phyloP scores from a whole-genome alignment of 2,888 invertebrate species.

The Acanthosepion lycidas region DNA sequence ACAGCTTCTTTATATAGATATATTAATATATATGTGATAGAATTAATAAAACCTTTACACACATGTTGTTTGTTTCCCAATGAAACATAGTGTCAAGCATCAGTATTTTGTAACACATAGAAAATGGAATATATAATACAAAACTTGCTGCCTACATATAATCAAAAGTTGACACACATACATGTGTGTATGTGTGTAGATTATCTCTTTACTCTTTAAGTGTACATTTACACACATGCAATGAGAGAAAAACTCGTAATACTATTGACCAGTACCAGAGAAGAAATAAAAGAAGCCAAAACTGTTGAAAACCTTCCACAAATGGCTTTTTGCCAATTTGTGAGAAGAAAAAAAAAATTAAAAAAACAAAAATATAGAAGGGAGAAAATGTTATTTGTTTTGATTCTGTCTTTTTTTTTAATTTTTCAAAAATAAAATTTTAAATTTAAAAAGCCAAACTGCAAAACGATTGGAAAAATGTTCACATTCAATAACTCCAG shows the following conservation, averaged over 20 bases:
- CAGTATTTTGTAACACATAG: too few species aligned
- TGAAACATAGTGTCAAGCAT: too few species aligned
- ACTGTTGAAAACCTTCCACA: conserved; percentile 33
- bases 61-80: too few species aligned
- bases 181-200: too few species aligned
- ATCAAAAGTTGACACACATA: too few species aligned
- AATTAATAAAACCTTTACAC: too few species aligned
- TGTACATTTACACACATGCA: not conserved
- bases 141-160: too few species aligned
- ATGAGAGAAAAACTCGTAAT: not conserved
- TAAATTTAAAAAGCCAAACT: not conserved
- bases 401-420: not conserved
- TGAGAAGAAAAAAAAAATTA: not conserved
- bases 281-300: not conserved
- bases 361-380: not conserved
- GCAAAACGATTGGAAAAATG: not conserved
- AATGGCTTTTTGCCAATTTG: not conserved
- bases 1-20: too few species aligned
- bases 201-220: not conserved
- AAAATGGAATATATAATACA: too few species aligned
- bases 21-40: too few species aligned
- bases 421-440: not conserved
- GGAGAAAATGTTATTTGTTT: not conserved
- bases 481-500: not conserved
- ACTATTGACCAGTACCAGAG: not conserved